Percentiles rank a stretch among this genome's conserved stretches.
These are phyloP conservation scores for Galeopterus variegatus DNA, from an alignment of 2,113 vertebrate species.

Conservation along the genomic window DNA sequence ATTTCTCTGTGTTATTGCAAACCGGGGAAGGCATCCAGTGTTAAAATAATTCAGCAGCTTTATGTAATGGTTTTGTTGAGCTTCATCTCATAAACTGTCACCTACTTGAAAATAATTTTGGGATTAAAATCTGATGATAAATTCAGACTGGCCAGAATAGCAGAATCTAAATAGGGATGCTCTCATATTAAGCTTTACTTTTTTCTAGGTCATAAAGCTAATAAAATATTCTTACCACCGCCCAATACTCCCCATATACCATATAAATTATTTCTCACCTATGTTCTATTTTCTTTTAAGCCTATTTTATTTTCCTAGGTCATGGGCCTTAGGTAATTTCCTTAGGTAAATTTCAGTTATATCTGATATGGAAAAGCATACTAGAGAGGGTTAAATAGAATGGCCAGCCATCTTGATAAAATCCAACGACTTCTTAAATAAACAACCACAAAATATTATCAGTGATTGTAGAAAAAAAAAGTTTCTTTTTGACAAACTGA, in stretches of 20 bases:
- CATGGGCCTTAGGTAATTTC: background rate
- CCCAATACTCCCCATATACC: background rate
- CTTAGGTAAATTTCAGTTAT: background rate
- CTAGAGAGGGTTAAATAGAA: background rate
- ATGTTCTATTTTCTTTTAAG: background rate
- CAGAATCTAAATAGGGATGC: background rate
- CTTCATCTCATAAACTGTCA: background rate
- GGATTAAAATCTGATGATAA: background rate
- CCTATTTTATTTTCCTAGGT: background rate
- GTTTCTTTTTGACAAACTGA: background rate
- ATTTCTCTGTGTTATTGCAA: background rate
- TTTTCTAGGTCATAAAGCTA: background rate
- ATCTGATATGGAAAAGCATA: background rate
- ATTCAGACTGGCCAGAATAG: background rate
- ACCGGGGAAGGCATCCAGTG: background rate
- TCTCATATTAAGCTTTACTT: background rate
- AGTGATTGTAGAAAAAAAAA: background rate
- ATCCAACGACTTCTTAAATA: background rate
- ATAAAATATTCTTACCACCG: slow-evolving; percentile 33
- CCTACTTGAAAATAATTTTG: slow-evolving; percentile 34
- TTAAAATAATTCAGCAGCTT: background rate
- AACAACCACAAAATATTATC: background rate
- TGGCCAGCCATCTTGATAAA: background rate
- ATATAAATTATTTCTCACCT: slow-evolving; percentile 39
- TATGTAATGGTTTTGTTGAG: background rate